Evolutionary conservation across 2,888 invertebrate species (phyloP), one percentile per base, ranked within the genome.

Genomic region (Orthosia gothica): DNA sequence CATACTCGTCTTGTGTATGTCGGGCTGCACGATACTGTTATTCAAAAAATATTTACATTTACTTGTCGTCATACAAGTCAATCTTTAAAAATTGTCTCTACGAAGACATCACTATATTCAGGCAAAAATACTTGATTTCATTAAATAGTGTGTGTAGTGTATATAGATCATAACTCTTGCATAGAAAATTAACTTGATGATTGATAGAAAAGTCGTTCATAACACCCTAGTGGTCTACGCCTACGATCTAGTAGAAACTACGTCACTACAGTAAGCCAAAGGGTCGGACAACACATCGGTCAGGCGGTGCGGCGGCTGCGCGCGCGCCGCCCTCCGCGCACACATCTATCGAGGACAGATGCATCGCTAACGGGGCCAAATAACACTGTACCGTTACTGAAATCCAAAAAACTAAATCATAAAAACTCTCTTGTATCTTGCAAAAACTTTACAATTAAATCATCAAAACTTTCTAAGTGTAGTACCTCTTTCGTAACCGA

Each of bases 401-500:
- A 96, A 96, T 96, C 90, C 95, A 96, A 96, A 94, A 95, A 96
- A 96, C 96, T 96, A 96, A 96, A 96, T 96, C 94, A 95, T 96
- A 96, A 95, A 95, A 96, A 96, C 93, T 95, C 91, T 96, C 92
- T 95, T 88, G 92, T 94, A 95, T 96, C 96, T 96, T 96, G 96
- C 96, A 96, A 96, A 95, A 96, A 96, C 93, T 95, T 88, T 95
- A 96, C 96, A 95, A 95, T 95, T 94, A 95, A 96, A 96, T 96
- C 96, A 95, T 96, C 95, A 96, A 96, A 96, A 96, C 93, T 95
- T 93, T 95, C 96, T 96, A 97, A 97, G 97, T 97, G 97, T 98
- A 92, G 93, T 96, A 99, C 99, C 99, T 99, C 99, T 98, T 98
- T 98, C 96, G 98, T 98, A 97, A 98, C 98, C 97, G 98, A 98